Percentiles rank a stretch among this genome's conserved stretches.
phyloP scores from a whole-genome alignment of 2,888 invertebrate species.

The Drosophila subquinaria region DNA sequence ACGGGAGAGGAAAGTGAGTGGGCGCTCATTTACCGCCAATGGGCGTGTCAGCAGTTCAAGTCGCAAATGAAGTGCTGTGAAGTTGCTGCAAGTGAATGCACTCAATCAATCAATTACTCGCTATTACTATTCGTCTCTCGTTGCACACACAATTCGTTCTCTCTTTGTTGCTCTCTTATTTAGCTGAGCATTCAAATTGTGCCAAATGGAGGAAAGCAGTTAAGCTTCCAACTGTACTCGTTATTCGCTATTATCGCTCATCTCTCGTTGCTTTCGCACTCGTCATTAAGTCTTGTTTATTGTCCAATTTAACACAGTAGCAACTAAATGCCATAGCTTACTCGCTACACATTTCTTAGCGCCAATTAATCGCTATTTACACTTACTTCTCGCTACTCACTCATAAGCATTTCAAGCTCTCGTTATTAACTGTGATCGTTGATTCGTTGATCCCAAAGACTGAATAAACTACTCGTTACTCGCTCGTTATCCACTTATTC shows the following conservation, averaged over 20 bases:
- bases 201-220: not conserved
- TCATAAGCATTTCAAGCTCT: not conserved
- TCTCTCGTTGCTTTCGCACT: not conserved
- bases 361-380: not conserved
- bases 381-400: not conserved
- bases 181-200: not conserved
- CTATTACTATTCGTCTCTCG: constrained; percentile 11
- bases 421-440: not conserved
- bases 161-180: not conserved
- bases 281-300: not conserved
- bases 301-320: not conserved
- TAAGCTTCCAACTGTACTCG: not conserved
- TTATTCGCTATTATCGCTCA: not conserved
- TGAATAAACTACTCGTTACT: not conserved
- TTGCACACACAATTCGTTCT: not conserved
- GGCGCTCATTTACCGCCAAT: constrained; percentile 23
- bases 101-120: constrained; percentile 51
- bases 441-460: not conserved
- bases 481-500: not conserved
- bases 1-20: not conserved
- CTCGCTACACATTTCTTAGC: not conserved
- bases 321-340: not conserved
- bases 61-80: constrained; percentile 27
- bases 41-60: constrained; percentile 44
- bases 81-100: constrained; percentile 44